These are phyloP conservation scores for Steatocranus sp. DNA, from an alignment of 2,797 vertebrate species.

Conservation along the genomic window DNA sequence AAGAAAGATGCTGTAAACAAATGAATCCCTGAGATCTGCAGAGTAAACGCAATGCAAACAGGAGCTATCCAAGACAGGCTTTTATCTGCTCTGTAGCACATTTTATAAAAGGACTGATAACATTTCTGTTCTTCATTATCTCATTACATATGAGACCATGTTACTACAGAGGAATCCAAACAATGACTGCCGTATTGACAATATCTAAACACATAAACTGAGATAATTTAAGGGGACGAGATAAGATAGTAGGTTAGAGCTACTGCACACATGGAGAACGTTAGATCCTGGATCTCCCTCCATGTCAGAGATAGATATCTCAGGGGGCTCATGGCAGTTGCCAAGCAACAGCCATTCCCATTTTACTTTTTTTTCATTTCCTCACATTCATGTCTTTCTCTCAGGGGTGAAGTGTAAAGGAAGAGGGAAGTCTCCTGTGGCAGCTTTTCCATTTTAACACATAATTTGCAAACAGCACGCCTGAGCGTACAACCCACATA, in stretches of 20 bases:
- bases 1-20: neutral
- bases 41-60: neutral
- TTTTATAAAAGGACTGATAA: neutral
- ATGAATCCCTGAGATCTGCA: neutral
- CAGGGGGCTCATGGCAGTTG: conserved; percentile 67
- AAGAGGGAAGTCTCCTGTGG: conserved; percentile 18
- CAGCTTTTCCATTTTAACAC: conserved; percentile 24
- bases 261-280: conserved; percentile 3
- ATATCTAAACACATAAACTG: neutral
- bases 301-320: conserved; percentile 64
- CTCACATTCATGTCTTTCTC: conserved; percentile 47
- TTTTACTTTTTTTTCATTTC: conserved; percentile 38
- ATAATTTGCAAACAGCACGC: neutral
- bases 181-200: neutral
- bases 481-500: neutral
- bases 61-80: neutral
- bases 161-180: neutral
- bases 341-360: conserved; percentile 71
- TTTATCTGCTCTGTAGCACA: neutral
- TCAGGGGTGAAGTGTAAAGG: conserved; percentile 22
- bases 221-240: neutral
- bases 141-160: neutral
- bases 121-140: neutral
- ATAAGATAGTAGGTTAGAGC: conserved; percentile 13
- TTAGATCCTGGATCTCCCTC: conserved; percentile 48